Conservation (phyloP, 2,888 invertebrate genomes). For the Erebia palarica region DNA sequence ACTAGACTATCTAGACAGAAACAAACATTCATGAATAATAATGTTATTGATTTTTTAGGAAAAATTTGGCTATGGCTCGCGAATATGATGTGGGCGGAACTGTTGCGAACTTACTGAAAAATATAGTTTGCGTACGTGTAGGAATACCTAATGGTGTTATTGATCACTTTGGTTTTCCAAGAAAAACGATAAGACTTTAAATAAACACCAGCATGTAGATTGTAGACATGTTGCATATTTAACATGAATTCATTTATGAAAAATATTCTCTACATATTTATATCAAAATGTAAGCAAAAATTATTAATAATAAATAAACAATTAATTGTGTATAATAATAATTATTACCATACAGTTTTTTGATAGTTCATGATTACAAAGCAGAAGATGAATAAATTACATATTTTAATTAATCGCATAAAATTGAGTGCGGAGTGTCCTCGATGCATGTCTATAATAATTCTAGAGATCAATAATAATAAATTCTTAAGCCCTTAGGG, state of each 20-base stretch:
- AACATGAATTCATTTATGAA: not conserved
- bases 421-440: not conserved
- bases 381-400: not conserved
- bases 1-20: not conserved
- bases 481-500: not conserved
- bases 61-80: not conserved
- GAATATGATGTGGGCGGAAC: not conserved
- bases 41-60: constrained; percentile 11
- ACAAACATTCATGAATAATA: not conserved
- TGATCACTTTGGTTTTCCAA: not conserved
- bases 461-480: not conserved
- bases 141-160: not conserved
- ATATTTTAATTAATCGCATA: not conserved
- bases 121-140: not conserved
- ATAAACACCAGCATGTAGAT: not conserved
- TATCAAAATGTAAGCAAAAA: not conserved
- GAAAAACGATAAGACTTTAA: constrained; percentile 6
- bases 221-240: not conserved
- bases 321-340: not conserved
- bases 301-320: not conserved
- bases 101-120: not conserved
- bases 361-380: not conserved
- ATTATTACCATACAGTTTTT: not conserved
- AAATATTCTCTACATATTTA: not conserved
- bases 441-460: not conserved